Conservation (phyloP, 2,113 vertebrate genomes). For the Glareola pratincola region DNA sequence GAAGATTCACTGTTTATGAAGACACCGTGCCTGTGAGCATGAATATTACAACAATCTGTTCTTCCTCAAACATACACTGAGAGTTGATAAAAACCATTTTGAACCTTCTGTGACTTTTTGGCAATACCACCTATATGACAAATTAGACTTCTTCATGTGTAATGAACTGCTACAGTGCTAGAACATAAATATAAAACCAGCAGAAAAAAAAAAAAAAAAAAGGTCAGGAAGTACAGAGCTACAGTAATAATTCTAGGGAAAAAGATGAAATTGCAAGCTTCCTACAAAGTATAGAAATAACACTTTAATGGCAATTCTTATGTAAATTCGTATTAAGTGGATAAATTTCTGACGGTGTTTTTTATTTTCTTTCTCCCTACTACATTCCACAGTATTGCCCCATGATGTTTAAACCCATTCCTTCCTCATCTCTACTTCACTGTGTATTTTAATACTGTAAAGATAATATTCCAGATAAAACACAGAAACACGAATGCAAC, state of each 20-base stretch:
- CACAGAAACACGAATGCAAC: neutral
- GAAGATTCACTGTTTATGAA: conserved; percentile 37
- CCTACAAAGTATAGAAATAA: neutral
- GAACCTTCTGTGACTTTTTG: conserved; percentile 69
- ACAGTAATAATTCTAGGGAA: neutral
- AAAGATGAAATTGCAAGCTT: neutral
- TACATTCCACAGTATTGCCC: neutral
- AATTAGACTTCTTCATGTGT: conserved; percentile 40
- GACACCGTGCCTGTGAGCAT: neutral
- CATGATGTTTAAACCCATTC: neutral
- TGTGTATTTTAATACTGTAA: neutral
- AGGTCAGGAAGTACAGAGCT: neutral
- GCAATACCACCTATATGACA: conserved; percentile 17
- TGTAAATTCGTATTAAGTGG: neutral
- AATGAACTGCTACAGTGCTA: conserved; percentile 17
- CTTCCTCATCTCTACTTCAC: neutral
- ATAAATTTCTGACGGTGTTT: neutral
- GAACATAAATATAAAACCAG: conserved; percentile 32
- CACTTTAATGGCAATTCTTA: neutral
- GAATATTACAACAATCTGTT: conserved; percentile 62
- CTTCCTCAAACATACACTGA: conserved; percentile 56
- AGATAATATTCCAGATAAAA: neutral
- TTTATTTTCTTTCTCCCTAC: neutral
- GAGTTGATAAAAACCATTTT: conserved; percentile 66
- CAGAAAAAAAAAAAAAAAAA: neutral